Percentiles rank a stretch among this genome's conserved stretches.
Conservation (phyloP, 2,113 vertebrate genomes). For the Lamprologus ornatipinnis region DNA sequence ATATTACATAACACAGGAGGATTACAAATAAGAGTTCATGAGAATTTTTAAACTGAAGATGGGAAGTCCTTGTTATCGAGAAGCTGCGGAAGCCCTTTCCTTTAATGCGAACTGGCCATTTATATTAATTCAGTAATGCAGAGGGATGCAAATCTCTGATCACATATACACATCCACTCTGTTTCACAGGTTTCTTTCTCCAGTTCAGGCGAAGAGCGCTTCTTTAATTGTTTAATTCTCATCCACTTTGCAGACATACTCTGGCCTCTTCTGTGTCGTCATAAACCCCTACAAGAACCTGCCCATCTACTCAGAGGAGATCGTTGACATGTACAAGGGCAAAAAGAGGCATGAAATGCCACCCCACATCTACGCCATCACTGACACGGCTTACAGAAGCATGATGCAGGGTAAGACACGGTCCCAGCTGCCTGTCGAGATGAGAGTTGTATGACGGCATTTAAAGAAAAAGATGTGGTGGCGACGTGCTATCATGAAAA, state of each 20-base stretch:
- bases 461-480: neutral
- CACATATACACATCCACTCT: neutral
- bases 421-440: neutral
- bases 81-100: neutral
- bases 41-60: neutral
- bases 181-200: neutral
- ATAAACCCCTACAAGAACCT: conserved; percentile 99
- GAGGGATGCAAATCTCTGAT: neutral
- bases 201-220: neutral
- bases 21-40: neutral
- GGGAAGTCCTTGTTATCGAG: neutral
- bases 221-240: neutral
- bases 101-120: neutral
- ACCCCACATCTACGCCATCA: conserved; percentile 97
- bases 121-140: neutral
- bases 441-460: neutral
- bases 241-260: conserved; percentile 83
- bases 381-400: conserved; percentile 95
- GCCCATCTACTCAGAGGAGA: conserved; percentile 98
- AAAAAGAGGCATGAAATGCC: conserved; percentile 99
- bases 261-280: conserved; percentile 97
- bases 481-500: neutral
- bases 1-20: conserved; percentile 2
- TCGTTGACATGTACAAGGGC: conserved; percentile 99
- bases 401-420: conserved; percentile 95